A percentile compares a stretch with the other conserved stretches of the same genome.
phyloP scores from a whole-genome alignment of 2,797 vertebrate genomes.

The Sebastes minor region DNA sequence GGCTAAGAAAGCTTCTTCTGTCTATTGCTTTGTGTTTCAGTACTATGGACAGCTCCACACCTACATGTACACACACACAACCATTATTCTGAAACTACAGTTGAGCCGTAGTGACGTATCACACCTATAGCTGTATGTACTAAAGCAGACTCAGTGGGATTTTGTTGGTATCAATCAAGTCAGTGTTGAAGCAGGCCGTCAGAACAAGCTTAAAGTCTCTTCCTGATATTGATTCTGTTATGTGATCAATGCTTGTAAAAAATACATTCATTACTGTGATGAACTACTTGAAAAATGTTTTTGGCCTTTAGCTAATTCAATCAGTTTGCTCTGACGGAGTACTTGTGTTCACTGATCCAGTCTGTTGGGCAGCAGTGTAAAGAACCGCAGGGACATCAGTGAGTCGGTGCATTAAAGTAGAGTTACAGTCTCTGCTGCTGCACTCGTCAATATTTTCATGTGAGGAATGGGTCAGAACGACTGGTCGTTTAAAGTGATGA shows the following conservation, averaged over 20 bases:
- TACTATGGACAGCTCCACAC: too few relatives aligned
- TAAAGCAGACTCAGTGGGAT: not conserved
- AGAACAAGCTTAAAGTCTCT: not conserved
- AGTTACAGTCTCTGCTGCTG: not conserved
- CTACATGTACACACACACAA: not conserved
- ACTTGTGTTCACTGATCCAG: slow-evolving; percentile 29
- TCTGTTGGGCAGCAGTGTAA: slow-evolving; percentile 5
- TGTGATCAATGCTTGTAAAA: slow-evolving; percentile 7
- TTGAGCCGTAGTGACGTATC: accelerated
- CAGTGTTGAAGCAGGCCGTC: not conserved
- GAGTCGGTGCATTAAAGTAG: not conserved
- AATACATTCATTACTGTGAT: slow-evolving; percentile 28
- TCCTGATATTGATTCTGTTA: not conserved
- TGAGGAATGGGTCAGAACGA: not conserved
- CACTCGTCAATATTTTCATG: slow-evolving; percentile 6
- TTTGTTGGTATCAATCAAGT: not conserved
- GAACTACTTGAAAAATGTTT: slow-evolving; percentile 15
- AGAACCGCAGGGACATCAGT: slow-evolving; percentile 5
- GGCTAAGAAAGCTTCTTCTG: too few relatives aligned
- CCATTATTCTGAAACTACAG: not conserved
- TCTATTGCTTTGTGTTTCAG: too few relatives aligned
- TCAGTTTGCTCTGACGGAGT: slow-evolving; percentile 19
- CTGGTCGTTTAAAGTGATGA: not conserved
- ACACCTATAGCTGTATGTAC: not conserved
- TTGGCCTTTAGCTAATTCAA: slow-evolving; percentile 11